Base-by-base conservation (phyloP, 2,797 vertebrate genomes). In the Prunella strophiata region DNA sequence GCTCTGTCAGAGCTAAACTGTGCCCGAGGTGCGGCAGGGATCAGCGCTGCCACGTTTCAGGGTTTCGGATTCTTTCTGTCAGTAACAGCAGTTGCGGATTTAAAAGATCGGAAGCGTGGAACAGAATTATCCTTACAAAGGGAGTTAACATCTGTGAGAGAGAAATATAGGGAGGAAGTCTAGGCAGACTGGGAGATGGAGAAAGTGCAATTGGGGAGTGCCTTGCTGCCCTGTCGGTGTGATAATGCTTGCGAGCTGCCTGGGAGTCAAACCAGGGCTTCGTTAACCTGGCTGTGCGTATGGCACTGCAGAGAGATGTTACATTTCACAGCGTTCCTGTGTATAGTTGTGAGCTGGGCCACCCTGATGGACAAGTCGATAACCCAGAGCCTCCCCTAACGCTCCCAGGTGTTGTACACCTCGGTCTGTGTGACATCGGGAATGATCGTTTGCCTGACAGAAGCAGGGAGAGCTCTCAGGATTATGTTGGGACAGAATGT, bases 271-370 rank as follows among this genome's bases (percentile, higher is more conserved):
- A 38, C 36, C 36, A 6, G 1, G 38, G 4, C n/a, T 62, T 22
- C 22, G 4, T 72, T 61, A n/a, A 26, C 11, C 4, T 36, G 30
- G 10, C 38, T 50, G 11, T 15, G 13, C 6, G 1, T 4, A 5
- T 22, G 55, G 68, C 14, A 0, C 3, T 21, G 19, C 27, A 30
- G 16, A 42, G 67, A 76, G 14, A 9, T 1, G 7, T 5, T 10
- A 1, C 1, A 0, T 18, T 42, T 67, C 20, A n/a, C 29, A 14
- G 2, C 1, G 0, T 18, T 48, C 6, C 6, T 29, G 8, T 16
- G 1, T 38, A 15, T 25, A 7, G 10, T 1, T 45, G 21, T 57
- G 7, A 45, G 16, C 25, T 51, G 58, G 22, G 36, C 10, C 5
- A 9, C 47, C 10, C 40, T 54, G 30, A 17, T 25, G 18, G 63